Conservation (phyloP, 2,888 invertebrate genomes). For the Lycaena phlaeas region DNA sequence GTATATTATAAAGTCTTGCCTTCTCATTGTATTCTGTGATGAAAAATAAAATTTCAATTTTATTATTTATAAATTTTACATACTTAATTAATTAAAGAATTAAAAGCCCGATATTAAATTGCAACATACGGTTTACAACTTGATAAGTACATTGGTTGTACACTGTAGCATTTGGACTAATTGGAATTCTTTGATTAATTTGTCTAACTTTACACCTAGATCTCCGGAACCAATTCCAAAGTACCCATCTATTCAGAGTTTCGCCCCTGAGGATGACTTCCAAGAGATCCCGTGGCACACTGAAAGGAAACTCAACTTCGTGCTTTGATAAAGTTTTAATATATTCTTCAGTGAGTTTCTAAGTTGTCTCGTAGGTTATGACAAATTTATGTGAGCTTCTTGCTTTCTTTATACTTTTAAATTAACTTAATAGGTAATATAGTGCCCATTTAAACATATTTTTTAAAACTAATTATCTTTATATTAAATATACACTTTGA, state of each 20-base stretch:
- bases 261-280: constrained; percentile 25
- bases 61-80: too few species aligned
- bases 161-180: too few species aligned
- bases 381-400: constrained; percentile 38
- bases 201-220: constrained; percentile 12
- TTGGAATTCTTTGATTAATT: constrained; percentile 12
- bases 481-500: too few species aligned
- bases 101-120: too few species aligned
- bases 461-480: too few species aligned
- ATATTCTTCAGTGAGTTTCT: constrained; percentile 64
- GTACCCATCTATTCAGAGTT: constrained; percentile 24
- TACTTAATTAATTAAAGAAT: too few species aligned
- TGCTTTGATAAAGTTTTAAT: constrained; percentile 72
- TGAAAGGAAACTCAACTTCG: constrained; percentile 57
- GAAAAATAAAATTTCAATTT: too few species aligned
- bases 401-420: constrained; percentile 16
- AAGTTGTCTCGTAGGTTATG: constrained; percentile 57
- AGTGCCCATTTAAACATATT: too few species aligned
- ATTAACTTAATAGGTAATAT: constrained; percentile 13
- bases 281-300: constrained; percentile 30
- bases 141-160: too few species aligned
- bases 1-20: too few species aligned
- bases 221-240: constrained; percentile 10
- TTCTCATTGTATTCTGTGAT: too few species aligned
- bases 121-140: too few species aligned